Evolutionary conservation across 1,140 invertebrate genomes (phyloP).

Genomic region (Centruroides vittatus): DNA sequence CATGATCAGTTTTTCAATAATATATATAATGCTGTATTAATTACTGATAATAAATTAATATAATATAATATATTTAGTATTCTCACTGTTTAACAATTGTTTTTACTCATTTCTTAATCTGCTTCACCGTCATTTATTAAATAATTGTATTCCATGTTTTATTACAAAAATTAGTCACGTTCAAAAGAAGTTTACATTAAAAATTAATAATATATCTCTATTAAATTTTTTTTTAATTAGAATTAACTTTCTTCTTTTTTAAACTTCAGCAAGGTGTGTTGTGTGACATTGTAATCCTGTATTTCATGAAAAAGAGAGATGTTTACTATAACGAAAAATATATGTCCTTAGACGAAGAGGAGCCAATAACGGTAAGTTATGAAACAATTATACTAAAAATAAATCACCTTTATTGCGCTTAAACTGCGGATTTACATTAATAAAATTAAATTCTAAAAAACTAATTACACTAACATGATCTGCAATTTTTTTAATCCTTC

Average conservation of each 20-base stretch:
- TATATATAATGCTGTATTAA: too few relatives aligned
- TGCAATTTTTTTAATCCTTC: too few relatives aligned
- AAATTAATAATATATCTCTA: neutral
- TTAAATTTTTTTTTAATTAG: slow-evolving; percentile 7
- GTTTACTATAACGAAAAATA: slow-evolving; percentile 30
- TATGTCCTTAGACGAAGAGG: slow-evolving; percentile 19
- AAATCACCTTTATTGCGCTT: too few relatives aligned
- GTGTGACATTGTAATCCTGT: slow-evolving; percentile 36
- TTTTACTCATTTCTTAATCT: neutral
- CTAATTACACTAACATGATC: too few relatives aligned
- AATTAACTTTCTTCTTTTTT: too few relatives aligned
- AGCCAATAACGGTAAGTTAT: neutral
- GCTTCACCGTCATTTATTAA: neutral
- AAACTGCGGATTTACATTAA: too few relatives aligned
- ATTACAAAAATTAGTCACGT: neutral
- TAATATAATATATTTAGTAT: too few relatives aligned
- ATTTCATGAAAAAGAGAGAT: slow-evolving; percentile 29
- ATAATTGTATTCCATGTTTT: neutral
- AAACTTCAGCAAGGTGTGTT: slow-evolving; percentile 30
- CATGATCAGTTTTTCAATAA: too few relatives aligned
- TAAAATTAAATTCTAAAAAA: too few relatives aligned
- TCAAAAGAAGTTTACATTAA: neutral
- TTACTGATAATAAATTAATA: too few relatives aligned
- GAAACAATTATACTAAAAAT: too few relatives aligned
- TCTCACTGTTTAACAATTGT: neutral